Evolutionary conservation across 2,797 vertebrate genomes (phyloP).

Genomic region (Rhadinocentrus ornatus): DNA sequence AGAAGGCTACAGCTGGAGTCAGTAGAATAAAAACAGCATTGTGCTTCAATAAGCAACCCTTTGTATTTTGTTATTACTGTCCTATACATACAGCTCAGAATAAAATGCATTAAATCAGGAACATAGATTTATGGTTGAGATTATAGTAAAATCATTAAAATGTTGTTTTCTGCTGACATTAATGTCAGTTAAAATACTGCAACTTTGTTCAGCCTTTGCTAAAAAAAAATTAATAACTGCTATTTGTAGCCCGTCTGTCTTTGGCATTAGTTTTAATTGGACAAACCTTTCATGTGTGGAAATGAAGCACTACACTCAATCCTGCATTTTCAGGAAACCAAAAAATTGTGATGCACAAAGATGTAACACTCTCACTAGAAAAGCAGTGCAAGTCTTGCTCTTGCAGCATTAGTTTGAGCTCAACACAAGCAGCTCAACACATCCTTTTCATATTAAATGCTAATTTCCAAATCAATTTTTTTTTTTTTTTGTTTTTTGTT

Average conservation of each 20-base stretch:
- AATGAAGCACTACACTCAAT: background rate
- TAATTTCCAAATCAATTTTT: background rate
- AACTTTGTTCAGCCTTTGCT: conserved; percentile 9
- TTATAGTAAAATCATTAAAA: conserved; percentile 20
- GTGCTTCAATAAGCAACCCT: conserved; percentile 60
- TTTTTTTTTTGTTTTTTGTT: too few relatives aligned
- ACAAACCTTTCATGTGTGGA: background rate
- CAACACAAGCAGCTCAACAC: background rate
- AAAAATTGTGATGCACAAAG: background rate
- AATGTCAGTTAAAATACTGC: conserved; percentile 14
- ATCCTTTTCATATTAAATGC: background rate
- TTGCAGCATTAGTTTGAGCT: background rate
- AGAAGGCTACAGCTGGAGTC: conserved; percentile 53
- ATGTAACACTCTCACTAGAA: background rate
- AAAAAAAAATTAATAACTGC: background rate
- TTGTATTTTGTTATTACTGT: conserved; percentile 50
- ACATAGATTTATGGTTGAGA: conserved; percentile 29
- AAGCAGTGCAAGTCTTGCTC: background rate
- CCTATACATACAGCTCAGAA: conserved; percentile 35
- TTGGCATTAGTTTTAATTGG: conserved; percentile 1
- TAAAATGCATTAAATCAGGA: conserved; percentile 33
- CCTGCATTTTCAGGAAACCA: conserved; percentile 1
- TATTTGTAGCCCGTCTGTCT: background rate
- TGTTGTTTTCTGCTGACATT: conserved; percentile 13
- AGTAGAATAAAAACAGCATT: conserved; percentile 63